These are phyloP conservation scores for Nesometra sesokonis DNA, from an alignment of 35 echinoderm and acorn worm genomes.

Conservation along the genomic window DNA sequence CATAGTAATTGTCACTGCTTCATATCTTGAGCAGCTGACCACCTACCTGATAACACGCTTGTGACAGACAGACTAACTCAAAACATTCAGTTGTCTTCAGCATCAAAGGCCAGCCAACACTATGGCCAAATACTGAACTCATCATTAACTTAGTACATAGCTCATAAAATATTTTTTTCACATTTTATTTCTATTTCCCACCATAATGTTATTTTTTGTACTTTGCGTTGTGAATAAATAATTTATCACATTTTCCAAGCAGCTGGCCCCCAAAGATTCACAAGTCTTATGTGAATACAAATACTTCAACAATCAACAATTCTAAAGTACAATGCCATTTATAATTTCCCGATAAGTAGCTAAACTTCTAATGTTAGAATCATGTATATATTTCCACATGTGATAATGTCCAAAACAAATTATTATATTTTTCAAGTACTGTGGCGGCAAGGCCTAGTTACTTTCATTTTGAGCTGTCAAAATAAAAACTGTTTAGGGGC, in stretches of 20 bases:
- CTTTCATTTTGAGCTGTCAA: not conserved
- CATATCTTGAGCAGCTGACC: too few species aligned
- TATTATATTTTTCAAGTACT: not conserved
- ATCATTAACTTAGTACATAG: too few species aligned
- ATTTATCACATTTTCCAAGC: not conserved
- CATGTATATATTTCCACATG: not conserved
- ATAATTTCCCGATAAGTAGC: not conserved
- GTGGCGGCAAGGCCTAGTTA: not conserved
- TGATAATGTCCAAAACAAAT: not conserved
- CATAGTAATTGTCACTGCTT: too few species aligned
- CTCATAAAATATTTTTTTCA: too few species aligned
- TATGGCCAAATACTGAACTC: too few species aligned
- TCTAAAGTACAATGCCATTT: not conserved
- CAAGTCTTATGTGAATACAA: not conserved
- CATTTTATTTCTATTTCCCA: too few species aligned
- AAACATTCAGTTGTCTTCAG: too few species aligned
- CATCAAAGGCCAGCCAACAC: too few species aligned
- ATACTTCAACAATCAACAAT: not conserved
- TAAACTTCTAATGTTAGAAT: not conserved
- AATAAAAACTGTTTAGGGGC: not conserved
- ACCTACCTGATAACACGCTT: too few species aligned
- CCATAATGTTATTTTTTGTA: too few species aligned
- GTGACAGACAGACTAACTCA: too few species aligned
- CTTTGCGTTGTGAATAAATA: too few species aligned
- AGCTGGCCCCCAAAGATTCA: not conserved